Evolutionary conservation across 2,888 invertebrate genomes (phyloP), one percentile per base, ranked within the genome.

Genomic region (Cantharis flavilabris): DNA sequence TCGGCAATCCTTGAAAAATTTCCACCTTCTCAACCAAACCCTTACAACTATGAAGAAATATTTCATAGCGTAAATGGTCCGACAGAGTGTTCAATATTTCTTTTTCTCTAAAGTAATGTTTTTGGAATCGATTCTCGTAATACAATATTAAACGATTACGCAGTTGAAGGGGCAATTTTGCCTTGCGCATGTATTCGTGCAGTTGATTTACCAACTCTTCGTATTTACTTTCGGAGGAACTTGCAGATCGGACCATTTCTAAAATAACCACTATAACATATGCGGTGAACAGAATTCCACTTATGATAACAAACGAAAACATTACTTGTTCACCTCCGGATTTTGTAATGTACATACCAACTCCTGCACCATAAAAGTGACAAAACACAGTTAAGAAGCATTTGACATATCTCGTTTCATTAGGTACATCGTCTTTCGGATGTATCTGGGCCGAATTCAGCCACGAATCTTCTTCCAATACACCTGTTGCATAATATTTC

Each of bases 31-130:
- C 87, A 1, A 92, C 88, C 23, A 92, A 86, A 62, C 89, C 88
- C 81, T 89, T 89, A 82, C 91, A 91, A 0, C 90, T 90, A 83
- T 91, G 89, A 11, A 91, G 84, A 0, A 88, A 88, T 11, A 92
- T 89, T 84, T 92, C 92, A 82, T 90, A 84, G 2, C 85, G 82
- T 9, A 89, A 79, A 69, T 88, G 86, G 11, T 89, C 88, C 84
- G 85, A 82, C n/a, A 85, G 74, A 0, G 84, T 84, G 11, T 80
- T 78, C 11, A 85, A 71, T 73, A 90, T 89, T 10, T 82, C 83
- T 49, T 85, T 84, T 78, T 89, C 89, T 33, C 85, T 86, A 79
- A 89, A 90, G 76, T 88, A 90, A 75, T 85, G 87, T 28, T 86
- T 86, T 71, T 86, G 84, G 78, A 88, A 90, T 10, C 88, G 87